Conservation (phyloP, 2,113 vertebrate species). For the Balaeniceps rex region DNA sequence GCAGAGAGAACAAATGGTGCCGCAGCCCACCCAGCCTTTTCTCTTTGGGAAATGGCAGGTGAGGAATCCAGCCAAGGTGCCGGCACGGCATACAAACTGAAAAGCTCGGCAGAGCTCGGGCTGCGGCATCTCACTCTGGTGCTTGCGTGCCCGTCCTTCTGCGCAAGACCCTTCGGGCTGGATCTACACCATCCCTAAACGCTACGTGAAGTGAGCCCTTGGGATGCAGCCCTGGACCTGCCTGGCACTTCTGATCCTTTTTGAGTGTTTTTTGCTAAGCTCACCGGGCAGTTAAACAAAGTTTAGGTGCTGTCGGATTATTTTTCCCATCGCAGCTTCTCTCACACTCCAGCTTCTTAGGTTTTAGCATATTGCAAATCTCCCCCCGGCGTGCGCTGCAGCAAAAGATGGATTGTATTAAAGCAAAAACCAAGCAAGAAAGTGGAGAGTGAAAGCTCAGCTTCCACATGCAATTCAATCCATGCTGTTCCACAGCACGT, state of each 20-base stretch:
- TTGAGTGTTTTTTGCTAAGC: background rate
- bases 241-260: background rate
- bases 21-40: background rate
- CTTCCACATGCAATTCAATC: background rate
- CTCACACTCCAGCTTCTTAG: background rate
- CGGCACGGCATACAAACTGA: rapidly evolving
- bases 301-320: background rate
- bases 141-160: background rate
- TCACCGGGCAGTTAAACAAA: background rate
- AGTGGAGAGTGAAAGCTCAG: background rate
- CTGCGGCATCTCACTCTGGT: background rate
- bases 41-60: background rate
- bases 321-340: background rate
- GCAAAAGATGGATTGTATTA: background rate
- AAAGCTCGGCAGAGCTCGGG: background rate
- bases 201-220: background rate
- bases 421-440: background rate
- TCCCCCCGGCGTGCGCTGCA: background rate
- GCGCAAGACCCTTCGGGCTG: background rate
- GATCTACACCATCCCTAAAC: background rate
- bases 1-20: background rate
- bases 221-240: background rate
- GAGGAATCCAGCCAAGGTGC: background rate
- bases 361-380: background rate
- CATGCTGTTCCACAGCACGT: background rate